A percentile compares a stretch with the other conserved stretches of the same genome.
These are phyloP conservation scores for Aspidoscelis tigris DNA, from an alignment of 2,113 vertebrate genomes.

Conservation along the genomic window DNA sequence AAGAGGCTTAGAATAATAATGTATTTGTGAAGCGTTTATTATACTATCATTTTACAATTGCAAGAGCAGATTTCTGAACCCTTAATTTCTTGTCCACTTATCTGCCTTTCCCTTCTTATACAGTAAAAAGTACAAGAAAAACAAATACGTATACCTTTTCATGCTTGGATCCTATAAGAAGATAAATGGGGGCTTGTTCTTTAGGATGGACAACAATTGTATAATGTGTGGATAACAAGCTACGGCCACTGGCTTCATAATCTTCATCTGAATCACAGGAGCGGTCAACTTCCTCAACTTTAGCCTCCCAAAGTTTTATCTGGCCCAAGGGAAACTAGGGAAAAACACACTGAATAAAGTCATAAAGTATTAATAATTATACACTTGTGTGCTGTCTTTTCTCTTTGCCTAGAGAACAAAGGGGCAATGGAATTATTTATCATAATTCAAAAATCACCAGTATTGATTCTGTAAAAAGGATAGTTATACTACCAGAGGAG, in stretches of 20 bases:
- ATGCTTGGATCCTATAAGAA: slow-evolving; percentile 89
- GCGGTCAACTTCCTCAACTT: slow-evolving; percentile 91
- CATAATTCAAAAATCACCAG: no score
- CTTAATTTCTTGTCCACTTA: no score
- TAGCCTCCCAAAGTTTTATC: slow-evolving; percentile 92
- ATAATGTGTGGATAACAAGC: slow-evolving; percentile 82
- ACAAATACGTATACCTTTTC: slow-evolving; percentile 84
- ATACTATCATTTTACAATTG: no score
- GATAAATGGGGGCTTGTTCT: slow-evolving; percentile 90
- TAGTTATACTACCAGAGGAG: no score
- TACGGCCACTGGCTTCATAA: slow-evolving; percentile 83
- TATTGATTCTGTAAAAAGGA: no score
- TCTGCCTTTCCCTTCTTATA: not conserved
- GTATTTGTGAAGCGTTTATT: no score
- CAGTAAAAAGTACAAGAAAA: slow-evolving; percentile 5
- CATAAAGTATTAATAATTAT: no score
- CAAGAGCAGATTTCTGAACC: no score
- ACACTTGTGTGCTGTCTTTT: no score
- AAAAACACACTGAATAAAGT: slow-evolving; percentile 33
- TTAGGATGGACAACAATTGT: slow-evolving; percentile 88
- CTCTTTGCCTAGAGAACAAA: no score
- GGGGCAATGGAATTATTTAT: no score
- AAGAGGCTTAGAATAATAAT: no score
- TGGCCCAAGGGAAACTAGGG: slow-evolving; percentile 95
- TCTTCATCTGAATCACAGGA: slow-evolving; percentile 90